Evolutionary conservation across 37 sponge, comb jelly and placozoan species (phyloP), one percentile per base, ranked within the genome.

Genomic region (Crambe crambe): DNA sequence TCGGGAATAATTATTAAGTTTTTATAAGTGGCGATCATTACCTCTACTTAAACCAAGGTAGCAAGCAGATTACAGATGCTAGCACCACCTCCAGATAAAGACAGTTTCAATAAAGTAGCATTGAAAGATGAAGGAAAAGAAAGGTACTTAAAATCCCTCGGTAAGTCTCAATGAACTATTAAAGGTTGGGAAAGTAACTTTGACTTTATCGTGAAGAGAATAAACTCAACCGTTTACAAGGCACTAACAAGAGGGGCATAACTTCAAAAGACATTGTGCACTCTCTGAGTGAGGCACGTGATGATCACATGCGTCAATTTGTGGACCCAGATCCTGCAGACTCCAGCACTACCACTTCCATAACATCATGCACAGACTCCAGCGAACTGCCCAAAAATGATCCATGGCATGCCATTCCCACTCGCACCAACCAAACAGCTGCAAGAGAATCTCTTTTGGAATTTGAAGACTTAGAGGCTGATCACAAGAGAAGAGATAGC

Each of bases 301-400:
- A 84, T 30, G 85, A 89, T 73, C 90, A 89, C 80, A 60, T 89
- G 74, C 70, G 57, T 26, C 73, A 72, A 42, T 56, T 47, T 6
- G 12, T 47, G 51, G 12, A 47, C 51, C 12, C 51, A 15, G 12
- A 47, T 12, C 6, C 51, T 12, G 12, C 51, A 47, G 51, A 47
- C 12, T 12, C 51, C 6, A 15, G 51, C 10, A 47, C 51, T 47
- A 15, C 51, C 12, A 47, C 12, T 47, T 12, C 51, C 12, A 47
- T 12, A 47, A 15, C 51, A 47, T 6, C 51, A 15, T 15, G 51
- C 12, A 6, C 12, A 47, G 51, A 47, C 51, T 15, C 51, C 51
- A 47, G 51, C 51, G 10, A 47, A 47, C 51, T n/a, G n/a, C n/a
- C n/a, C n/a, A n/a, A n/a, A n/a, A n/a, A n/a, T n/a, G n/a, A n/a